Percentiles rank a stretch among this genome's conserved stretches.
Evolutionary conservation across 1,140 invertebrate species (phyloP).

Genomic region (Muscidifurax raptorellus): DNA sequence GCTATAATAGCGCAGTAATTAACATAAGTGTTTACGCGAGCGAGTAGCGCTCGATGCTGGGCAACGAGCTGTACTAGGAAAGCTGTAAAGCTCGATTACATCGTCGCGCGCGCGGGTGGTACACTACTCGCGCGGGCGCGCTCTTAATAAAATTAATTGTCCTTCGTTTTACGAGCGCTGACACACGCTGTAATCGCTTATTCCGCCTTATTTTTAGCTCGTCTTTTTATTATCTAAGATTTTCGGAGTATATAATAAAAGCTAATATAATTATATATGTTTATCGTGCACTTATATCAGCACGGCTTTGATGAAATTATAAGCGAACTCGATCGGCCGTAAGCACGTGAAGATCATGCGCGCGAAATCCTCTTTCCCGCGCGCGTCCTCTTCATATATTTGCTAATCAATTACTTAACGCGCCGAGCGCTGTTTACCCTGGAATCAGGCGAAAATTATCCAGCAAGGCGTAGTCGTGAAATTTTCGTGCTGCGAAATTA

Average conservation of each 20-base stretch:
- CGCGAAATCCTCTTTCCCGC: background rate
- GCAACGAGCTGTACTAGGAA: constrained; percentile 7
- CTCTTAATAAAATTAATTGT: constrained; percentile 51
- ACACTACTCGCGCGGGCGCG: background rate
- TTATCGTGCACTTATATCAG: too few species aligned
- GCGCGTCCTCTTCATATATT: constrained; percentile 1
- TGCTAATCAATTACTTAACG: constrained; percentile 51
- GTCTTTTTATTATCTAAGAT: background rate
- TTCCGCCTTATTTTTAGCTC: background rate
- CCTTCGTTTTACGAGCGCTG: constrained; percentile 33
- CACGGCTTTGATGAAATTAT: constrained; percentile 4
- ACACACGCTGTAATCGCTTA: constrained; percentile 18
- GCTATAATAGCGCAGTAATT: constrained; percentile 68
- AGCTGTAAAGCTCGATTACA: constrained; percentile 43
- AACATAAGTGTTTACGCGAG: constrained; percentile 61
- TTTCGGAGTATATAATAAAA: too few species aligned
- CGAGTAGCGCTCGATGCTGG: background rate
- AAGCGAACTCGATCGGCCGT: background rate
- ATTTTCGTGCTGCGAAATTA: constrained; percentile 44
- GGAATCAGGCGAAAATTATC: constrained; percentile 36
- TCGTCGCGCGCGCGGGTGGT: constrained; percentile 15
- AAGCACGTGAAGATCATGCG: background rate
- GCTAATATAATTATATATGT: too few species aligned
- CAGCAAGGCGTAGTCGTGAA: constrained; percentile 11
- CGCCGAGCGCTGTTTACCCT: background rate